phyloP scores from a whole-genome alignment of 2,113 vertebrate genomes.

The Myrmophylax atrothorax region DNA sequence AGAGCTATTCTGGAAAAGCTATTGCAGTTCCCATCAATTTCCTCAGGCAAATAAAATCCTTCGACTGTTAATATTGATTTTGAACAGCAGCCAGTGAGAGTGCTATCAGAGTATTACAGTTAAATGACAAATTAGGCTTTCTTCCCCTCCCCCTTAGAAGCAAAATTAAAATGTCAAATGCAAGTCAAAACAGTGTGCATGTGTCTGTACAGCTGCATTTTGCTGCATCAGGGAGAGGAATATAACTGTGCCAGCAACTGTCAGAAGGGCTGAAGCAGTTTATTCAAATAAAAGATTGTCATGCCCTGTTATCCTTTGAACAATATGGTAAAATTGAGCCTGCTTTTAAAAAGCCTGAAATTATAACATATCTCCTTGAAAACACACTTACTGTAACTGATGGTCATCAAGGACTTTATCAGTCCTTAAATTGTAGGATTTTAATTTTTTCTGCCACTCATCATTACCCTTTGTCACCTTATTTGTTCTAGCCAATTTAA shows the following conservation, averaged over 20 bases:
- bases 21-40: background rate
- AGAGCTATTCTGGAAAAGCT: background rate
- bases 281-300: background rate
- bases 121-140: background rate
- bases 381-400: conserved; percentile 24
- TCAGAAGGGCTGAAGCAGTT: background rate
- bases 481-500: conserved; percentile 79
- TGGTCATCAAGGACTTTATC: conserved; percentile 10
- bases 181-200: background rate
- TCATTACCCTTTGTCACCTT: conserved; percentile 71
- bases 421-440: conserved; percentile 37
- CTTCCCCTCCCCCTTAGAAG: background rate
- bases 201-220: background rate
- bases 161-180: background rate
- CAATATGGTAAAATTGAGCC: background rate
- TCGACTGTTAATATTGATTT: conserved; percentile 6
- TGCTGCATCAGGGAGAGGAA: background rate
- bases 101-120: background rate
- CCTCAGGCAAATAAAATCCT: conserved; percentile 1
- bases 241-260: background rate
- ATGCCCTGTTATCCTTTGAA: background rate
- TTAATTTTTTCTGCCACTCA: conserved; percentile 64
- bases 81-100: background rate
- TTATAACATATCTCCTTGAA: conserved; percentile 21
- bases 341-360: background rate